Evolutionary conservation across 2,888 invertebrate species (phyloP).

Genomic region (Leptopilina drosophilae): DNA sequence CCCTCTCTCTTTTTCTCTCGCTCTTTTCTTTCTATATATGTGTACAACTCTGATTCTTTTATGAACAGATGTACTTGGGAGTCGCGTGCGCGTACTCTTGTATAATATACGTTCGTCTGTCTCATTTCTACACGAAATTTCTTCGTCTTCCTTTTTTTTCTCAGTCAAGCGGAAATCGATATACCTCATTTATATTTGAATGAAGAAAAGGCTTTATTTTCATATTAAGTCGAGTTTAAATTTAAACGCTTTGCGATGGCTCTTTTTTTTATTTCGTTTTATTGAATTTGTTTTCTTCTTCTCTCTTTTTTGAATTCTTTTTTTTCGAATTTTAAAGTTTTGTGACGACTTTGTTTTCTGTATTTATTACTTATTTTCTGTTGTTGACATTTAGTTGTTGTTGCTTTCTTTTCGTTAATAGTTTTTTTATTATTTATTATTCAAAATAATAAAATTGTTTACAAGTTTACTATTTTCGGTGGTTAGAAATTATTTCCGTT

Average conservation of each 20-base stretch:
- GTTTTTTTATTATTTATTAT: too few relatives aligned
- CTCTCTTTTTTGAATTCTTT: too few relatives aligned
- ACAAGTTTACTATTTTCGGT: too few relatives aligned
- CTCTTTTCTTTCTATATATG: slow-evolving; percentile 25
- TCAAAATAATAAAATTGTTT: too few relatives aligned
- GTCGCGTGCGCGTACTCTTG: slow-evolving; percentile 53
- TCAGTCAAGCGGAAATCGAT: slow-evolving; percentile 37
- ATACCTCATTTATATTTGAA: slow-evolving; percentile 26
- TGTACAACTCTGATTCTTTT: slow-evolving; percentile 40
- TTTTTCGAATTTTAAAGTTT: too few relatives aligned
- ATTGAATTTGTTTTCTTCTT: background rate
- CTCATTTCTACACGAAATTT: slow-evolving; percentile 46
- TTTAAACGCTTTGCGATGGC: slow-evolving; percentile 1
- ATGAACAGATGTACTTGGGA: slow-evolving; percentile 56
- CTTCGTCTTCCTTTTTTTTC: slow-evolving; percentile 38
- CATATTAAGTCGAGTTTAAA: background rate
- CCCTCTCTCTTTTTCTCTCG: background rate
- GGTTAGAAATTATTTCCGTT: too few relatives aligned
- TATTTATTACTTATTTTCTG: too few relatives aligned
- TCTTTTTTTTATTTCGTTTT: background rate
- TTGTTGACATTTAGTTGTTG: too few relatives aligned
- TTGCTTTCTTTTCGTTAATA: too few relatives aligned
- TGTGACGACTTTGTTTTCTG: too few relatives aligned
- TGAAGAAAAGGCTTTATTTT: slow-evolving; percentile 18
- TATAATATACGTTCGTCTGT: slow-evolving; percentile 42